Evolutionary conservation across 2,888 invertebrate species (phyloP), one percentile per base, ranked within the genome.

Genomic region (Aphodius sticticus): DNA sequence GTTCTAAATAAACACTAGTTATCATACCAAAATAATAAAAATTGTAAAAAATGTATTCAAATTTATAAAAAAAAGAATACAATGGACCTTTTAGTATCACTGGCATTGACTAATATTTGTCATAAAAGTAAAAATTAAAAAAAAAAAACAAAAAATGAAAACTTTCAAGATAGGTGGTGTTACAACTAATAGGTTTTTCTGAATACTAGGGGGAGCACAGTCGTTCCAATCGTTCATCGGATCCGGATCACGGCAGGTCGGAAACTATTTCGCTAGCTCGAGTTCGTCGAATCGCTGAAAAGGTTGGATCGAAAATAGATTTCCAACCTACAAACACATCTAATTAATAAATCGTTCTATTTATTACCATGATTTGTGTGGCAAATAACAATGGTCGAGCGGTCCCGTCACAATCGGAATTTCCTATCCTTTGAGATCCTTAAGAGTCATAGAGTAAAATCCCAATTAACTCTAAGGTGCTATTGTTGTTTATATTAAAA

Each of bases 161-260:
- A n/a, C n/a, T n/a, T n/a, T n/a, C n/a, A n/a, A n/a, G n/a, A n/a
- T n/a, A n/a, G n/a, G n/a, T n/a, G n/a, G n/a, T n/a, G n/a, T 53
- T 53, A 53, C 53, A 12, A 53, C 53, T 53, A 53, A 53, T 53
- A 12, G 53, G 53, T 53, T 53, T 53, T 53, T 53, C 53, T 53
- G 53, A 2, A 12, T 53, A 1, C 53, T 91, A 95, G 95, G 94
- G 94, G 84, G 95, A 83, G 94, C 94, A 26, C 92, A 93, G 85
- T 93, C 93, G 26, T 92, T 95, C 83, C 94, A 94, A 88, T 92
- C 91, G 80, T 92, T 94, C 82, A 91, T 94, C 81, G 90, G 91
- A 81, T 91, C 92, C 5, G 92, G 92, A 69, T 91, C 92, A 82
- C 87, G 90, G 80, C 90, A 89, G 2, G 91, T 91, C 6, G 89